phyloP scores from a whole-genome alignment of 2,113 vertebrate species.

The Beaufortia kweichowensis region DNA sequence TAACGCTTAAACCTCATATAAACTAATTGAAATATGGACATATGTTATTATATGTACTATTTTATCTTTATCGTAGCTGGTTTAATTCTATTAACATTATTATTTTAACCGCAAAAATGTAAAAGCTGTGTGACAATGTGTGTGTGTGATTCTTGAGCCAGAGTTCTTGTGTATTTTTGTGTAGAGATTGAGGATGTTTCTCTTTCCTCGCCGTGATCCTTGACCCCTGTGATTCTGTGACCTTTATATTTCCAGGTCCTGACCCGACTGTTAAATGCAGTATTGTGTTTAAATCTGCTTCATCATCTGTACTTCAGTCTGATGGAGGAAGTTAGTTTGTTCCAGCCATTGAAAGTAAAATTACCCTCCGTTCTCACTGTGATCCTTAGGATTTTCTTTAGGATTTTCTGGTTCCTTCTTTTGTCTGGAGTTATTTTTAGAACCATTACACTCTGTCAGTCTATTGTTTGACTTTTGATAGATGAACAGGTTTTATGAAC shows the following conservation, averaged over 20 bases:
- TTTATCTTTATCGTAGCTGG: too few relatives aligned
- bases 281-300: slow-evolving; percentile 39
- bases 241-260: slow-evolving; percentile 2
- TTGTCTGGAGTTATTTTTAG: slow-evolving; percentile 42
- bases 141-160: too few relatives aligned
- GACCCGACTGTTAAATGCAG: slow-evolving; percentile 29
- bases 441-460: slow-evolving; percentile 29
- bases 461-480: slow-evolving; percentile 39
- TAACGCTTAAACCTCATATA: too few relatives aligned
- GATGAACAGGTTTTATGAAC: slow-evolving; percentile 9
- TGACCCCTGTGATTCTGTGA: slow-evolving; percentile 18
- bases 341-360: slow-evolving; percentile 35
- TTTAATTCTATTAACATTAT: too few relatives aligned
- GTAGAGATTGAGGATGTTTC: too few relatives aligned
- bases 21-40: too few relatives aligned
- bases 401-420: slow-evolving; percentile 13
- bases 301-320: neutral
- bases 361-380: neutral
- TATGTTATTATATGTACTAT: too few relatives aligned
- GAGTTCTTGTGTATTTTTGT: too few relatives aligned
- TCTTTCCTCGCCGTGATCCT: neutral
- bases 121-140: too few relatives aligned
- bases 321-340: slow-evolving; percentile 43
- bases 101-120: too few relatives aligned
- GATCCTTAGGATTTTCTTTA: neutral